phyloP scores from a whole-genome alignment of 2,888 invertebrate species.

The Lithophane ornitopus region DNA sequence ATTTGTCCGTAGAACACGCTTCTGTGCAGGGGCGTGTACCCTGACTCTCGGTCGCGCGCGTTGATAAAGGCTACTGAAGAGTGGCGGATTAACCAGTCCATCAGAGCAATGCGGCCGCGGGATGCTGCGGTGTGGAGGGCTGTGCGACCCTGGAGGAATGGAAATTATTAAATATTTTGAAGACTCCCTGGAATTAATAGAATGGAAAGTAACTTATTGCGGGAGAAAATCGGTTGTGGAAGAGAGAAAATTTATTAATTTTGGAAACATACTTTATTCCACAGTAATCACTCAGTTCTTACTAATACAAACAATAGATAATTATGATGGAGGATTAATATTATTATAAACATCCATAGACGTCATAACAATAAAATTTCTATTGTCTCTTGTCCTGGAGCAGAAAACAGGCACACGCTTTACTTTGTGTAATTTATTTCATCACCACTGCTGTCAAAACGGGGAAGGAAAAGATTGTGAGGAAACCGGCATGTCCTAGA shows the following conservation, averaged over 20 bases:
- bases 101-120: constrained; percentile 92
- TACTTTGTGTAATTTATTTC: too few species aligned
- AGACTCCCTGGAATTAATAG: too few species aligned
- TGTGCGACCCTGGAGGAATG: constrained; percentile 91
- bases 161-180: background rate
- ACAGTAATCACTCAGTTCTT: background rate
- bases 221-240: background rate
- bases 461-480: too few species aligned
- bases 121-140: constrained; percentile 95
- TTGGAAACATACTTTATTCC: background rate
- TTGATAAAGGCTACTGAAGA: constrained; percentile 91
- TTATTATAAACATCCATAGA: background rate
- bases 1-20: constrained; percentile 96
- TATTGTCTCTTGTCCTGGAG: too few species aligned
- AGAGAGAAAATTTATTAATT: background rate
- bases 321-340: too few species aligned
- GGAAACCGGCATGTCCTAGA: too few species aligned
- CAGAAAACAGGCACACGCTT: too few species aligned
- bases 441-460: too few species aligned
- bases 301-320: background rate
- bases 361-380: too few species aligned
- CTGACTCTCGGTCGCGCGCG: constrained; percentile 93
- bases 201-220: too few species aligned
- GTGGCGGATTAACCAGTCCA: constrained; percentile 94
- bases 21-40: constrained; percentile 95